Percentiles rank a stretch among this genome's conserved stretches.
phyloP scores from a whole-genome alignment of 2,113 vertebrate species.

The Phrynosoma blainvillii region DNA sequence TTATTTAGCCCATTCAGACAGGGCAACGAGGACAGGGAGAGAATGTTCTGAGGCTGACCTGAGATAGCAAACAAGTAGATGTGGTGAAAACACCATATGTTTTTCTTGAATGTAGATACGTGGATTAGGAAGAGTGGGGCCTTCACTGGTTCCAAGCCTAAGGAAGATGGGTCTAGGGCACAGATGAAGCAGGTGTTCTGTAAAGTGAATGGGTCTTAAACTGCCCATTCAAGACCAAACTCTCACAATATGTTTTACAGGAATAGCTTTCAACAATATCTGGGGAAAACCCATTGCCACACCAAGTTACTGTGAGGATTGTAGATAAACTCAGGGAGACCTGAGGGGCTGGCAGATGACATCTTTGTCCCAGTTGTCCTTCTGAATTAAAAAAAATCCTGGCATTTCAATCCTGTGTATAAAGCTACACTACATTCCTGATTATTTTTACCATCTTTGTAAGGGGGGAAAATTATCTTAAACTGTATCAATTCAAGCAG shows the following conservation, averaged over 20 bases:
- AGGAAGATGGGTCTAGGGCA: no score
- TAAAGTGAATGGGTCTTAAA: no score
- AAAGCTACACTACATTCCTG: neutral
- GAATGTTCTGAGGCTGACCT: no score
- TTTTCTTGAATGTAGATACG: no score
- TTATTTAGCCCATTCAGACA: no score
- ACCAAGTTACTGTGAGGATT: neutral
- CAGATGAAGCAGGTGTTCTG: no score
- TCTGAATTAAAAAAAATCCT: neutral
- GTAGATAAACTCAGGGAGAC: neutral
- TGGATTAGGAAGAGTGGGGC: no score
- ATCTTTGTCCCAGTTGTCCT: neutral
- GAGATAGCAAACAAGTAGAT: no score
- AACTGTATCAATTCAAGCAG: constrained; percentile 63
- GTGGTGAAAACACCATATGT: no score
- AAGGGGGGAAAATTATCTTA: constrained; percentile 52
- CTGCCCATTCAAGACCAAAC: neutral
- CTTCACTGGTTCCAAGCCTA: no score
- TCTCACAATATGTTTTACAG: neutral
- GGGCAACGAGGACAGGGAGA: no score
- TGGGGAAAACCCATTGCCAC: neutral
- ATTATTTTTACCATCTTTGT: constrained; percentile 23
- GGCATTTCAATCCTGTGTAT: neutral
- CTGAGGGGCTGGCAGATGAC: neutral
- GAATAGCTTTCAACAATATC: no score